phyloP scores from a whole-genome alignment of 1,140 invertebrate genomes.

The Caerostris darwini region DNA sequence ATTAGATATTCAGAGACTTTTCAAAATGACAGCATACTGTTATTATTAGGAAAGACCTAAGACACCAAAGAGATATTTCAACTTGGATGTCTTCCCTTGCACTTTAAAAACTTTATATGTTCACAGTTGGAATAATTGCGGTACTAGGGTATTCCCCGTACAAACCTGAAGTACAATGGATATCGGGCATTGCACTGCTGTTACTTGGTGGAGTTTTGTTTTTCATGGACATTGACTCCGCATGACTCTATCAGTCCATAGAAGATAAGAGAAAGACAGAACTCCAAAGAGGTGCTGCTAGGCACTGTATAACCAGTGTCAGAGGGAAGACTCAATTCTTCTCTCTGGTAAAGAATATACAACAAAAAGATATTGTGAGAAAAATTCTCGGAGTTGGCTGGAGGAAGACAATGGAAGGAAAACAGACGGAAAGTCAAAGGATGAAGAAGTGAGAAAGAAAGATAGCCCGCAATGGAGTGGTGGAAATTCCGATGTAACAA shows the following conservation, averaged over 20 bases:
- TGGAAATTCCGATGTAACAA: too few relatives aligned
- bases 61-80: constrained; percentile 79
- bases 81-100: constrained; percentile 78
- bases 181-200: constrained; percentile 79
- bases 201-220: constrained; percentile 79
- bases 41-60: constrained; percentile 60
- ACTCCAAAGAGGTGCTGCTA: constrained; percentile 71
- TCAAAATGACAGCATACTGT: constrained; percentile 58
- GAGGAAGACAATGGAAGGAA: too few relatives aligned
- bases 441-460: too few relatives aligned
- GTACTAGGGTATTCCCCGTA: constrained; percentile 78
- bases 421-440: too few relatives aligned
- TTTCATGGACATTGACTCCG: constrained; percentile 79
- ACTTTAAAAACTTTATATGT: constrained; percentile 79
- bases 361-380: background rate
- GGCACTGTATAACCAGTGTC: constrained; percentile 78
- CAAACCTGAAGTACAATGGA: constrained; percentile 79
- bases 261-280: constrained; percentile 79
- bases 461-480: too few relatives aligned
- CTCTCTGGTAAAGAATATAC: constrained; percentile 59
- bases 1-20: background rate
- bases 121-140: constrained; percentile 78
- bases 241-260: constrained; percentile 79
- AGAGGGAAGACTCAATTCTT: constrained; percentile 66
- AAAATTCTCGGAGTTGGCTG: too few relatives aligned